A percentile compares a stretch with the other conserved stretches of the same genome.
phyloP scores from a whole-genome alignment of 2,888 invertebrate genomes.

The Syritta pipiens region DNA sequence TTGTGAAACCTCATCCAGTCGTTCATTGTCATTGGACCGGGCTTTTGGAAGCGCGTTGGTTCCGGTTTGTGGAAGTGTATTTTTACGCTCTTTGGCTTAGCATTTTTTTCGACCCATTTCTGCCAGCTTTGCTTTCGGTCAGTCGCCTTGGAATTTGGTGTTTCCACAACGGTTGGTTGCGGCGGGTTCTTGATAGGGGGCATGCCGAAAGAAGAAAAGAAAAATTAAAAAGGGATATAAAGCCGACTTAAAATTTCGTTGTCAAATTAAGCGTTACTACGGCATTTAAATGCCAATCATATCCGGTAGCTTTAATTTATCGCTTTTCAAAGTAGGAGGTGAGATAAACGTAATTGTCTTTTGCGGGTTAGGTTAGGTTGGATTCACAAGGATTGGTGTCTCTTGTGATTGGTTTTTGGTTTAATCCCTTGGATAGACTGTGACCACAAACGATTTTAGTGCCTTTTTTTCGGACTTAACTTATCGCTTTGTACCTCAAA shows the following conservation, averaged over 20 bases:
- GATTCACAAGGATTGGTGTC: too few relatives aligned
- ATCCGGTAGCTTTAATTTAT: too few relatives aligned
- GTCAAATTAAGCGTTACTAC: too few relatives aligned
- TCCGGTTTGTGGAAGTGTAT: background rate
- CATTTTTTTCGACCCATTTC: conserved; percentile 16
- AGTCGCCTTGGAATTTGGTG: background rate
- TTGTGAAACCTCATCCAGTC: conserved; percentile 74
- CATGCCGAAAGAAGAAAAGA: conserved; percentile 13
- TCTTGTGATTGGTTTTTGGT: too few relatives aligned
- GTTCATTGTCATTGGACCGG: conserved; percentile 73
- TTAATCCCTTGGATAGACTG: too few relatives aligned
- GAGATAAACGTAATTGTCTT: too few relatives aligned
- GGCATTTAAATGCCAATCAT: too few relatives aligned
- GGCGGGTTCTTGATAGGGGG: background rate
- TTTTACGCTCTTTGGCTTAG: conserved; percentile 3
- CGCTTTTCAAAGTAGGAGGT: too few relatives aligned
- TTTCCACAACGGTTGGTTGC: background rate
- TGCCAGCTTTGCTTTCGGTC: background rate
- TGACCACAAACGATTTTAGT: too few relatives aligned
- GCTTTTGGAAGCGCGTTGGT: conserved; percentile 38
- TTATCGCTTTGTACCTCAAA: too few relatives aligned
- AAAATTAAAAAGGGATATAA: background rate
- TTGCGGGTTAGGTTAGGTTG: too few relatives aligned
- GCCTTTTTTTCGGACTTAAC: too few relatives aligned
- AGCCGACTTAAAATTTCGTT: conserved; percentile 21